These are phyloP conservation scores for Watersipora subatra DNA, from an alignment of 1,140 invertebrate species.

Conservation along the genomic window DNA sequence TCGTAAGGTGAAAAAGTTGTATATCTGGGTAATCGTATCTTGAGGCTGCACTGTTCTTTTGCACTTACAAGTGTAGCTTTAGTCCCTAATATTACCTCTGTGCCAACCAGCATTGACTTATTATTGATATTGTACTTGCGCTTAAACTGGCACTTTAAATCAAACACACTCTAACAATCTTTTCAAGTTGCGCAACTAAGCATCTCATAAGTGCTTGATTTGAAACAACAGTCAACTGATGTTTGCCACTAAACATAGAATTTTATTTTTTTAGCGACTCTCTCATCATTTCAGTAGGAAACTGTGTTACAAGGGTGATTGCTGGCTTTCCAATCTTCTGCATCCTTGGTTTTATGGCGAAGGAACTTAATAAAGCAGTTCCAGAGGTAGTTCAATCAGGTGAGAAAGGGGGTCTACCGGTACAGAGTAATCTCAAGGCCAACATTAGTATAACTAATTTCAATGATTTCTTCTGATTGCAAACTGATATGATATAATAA, in stretches of 20 bases:
- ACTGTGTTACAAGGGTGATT: constrained; percentile 91
- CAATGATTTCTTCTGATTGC: no score
- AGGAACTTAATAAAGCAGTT: constrained; percentile 26
- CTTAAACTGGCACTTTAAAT: neutral
- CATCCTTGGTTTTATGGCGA: constrained; percentile 60
- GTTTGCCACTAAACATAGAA: no score
- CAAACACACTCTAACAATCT: neutral
- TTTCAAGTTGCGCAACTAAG: neutral
- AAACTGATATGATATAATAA: no score
- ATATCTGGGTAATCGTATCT: no score
- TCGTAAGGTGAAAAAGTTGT: no score
- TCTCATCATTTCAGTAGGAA: constrained; percentile 80
- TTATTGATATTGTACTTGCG: no score
- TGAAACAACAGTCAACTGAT: neutral
- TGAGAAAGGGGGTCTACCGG: no score
- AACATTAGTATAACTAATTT: no score
- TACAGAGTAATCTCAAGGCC: constrained; percentile 14
- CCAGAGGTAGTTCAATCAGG: constrained; percentile 29
- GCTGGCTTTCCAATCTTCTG: constrained; percentile 95
- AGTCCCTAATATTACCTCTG: no score
- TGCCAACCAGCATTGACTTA: no score
- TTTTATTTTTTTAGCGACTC: constrained; percentile 53
- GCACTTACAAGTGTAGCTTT: no score
- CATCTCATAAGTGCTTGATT: neutral
- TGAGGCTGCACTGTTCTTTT: no score